phyloP scores from a whole-genome alignment of 64 coral and sea anemone genomes.

The Porites lutea region DNA sequence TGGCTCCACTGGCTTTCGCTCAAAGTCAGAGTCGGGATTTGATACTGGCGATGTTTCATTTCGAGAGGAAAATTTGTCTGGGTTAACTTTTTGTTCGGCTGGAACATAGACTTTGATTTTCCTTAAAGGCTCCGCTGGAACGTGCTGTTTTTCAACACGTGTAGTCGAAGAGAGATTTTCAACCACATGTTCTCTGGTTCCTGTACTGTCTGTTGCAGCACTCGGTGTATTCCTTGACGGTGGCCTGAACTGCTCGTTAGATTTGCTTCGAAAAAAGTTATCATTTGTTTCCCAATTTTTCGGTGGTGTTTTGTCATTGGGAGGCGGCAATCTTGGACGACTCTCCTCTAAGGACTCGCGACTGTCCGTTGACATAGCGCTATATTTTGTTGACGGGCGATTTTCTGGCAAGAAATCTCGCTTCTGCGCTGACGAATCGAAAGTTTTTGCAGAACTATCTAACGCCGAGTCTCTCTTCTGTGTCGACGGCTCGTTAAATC shows the following conservation, averaged over 20 bases:
- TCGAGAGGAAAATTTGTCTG: neutral
- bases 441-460: neutral
- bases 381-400: neutral
- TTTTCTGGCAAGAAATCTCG: neutral
- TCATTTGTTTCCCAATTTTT: slow-evolving; percentile 15
- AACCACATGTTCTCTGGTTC: neutral
- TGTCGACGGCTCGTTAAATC: neutral
- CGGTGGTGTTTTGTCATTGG: neutral
- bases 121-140: neutral
- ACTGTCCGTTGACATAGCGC: neutral
- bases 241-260: neutral
- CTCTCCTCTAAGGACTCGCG: neutral
- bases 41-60: neutral
- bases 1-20: neutral
- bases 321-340: neutral
- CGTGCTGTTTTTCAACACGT: neutral
- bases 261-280: neutral
- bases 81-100: neutral
- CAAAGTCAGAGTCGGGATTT: neutral
- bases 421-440: neutral
- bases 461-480: neutral
- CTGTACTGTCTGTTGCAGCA: neutral
- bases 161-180: neutral
- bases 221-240: neutral
- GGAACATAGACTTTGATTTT: neutral